Evolutionary conservation across 1,140 invertebrate species (phyloP).

Genomic region (Metopolophium dirhodum): DNA sequence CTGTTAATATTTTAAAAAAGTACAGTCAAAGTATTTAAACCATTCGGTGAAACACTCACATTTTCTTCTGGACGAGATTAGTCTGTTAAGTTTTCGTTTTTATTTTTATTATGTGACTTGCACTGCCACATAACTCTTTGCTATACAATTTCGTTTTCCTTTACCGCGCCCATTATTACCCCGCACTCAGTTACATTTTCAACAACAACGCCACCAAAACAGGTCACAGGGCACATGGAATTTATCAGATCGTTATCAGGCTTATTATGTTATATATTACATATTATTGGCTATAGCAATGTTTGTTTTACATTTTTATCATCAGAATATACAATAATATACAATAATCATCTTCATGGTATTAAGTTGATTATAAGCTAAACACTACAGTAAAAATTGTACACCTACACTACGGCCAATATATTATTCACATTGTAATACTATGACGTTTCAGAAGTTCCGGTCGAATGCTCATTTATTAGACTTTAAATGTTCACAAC

Average conservation of each 20-base stretch:
- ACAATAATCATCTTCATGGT: neutral
- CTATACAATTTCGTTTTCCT: neutral
- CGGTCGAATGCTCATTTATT: neutral
- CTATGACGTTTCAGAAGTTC: neutral
- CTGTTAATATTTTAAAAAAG: too few species aligned
- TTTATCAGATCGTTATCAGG: neutral
- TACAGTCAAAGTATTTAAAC: neutral
- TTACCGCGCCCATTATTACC: neutral
- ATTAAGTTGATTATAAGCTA: neutral
- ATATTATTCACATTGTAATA: too few species aligned
- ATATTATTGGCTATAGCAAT: neutral
- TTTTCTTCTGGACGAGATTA: neutral
- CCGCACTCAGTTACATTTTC: too few species aligned
- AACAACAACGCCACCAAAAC: neutral
- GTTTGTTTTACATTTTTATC: neutral
- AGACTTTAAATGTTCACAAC: neutral
- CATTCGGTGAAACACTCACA: neutral
- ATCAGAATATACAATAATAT: neutral
- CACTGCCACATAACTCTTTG: too few species aligned
- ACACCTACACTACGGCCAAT: neutral
- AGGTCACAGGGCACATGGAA: neutral
- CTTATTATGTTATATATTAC: neutral
- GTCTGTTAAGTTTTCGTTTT: neutral
- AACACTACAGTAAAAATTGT: neutral
- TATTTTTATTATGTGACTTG: neutral